These are phyloP conservation scores for Corythaixoides concolor DNA, from an alignment of 2,113 vertebrate genomes.

Conservation along the genomic window DNA sequence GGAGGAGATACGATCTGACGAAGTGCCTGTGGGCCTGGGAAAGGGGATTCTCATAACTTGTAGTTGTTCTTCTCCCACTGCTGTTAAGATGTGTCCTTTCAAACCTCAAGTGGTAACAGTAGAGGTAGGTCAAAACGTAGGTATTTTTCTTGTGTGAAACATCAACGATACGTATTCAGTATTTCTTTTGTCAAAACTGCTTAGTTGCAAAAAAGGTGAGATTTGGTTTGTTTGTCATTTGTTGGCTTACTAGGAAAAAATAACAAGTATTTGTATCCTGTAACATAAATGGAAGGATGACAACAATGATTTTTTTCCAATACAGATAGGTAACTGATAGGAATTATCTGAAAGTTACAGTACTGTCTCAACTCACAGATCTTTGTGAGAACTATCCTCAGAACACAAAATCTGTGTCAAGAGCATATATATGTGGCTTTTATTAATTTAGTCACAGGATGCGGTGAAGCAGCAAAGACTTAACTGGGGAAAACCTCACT, in stretches of 20 bases:
- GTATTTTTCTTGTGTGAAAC: neutral
- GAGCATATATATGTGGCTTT: neutral
- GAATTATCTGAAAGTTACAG: neutral
- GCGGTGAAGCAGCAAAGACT: neutral
- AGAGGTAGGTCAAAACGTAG: neutral
- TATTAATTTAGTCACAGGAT: neutral
- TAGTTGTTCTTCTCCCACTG: neutral
- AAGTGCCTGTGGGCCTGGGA: neutral
- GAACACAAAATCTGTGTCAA: neutral
- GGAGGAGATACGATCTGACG: neutral
- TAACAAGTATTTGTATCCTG: neutral
- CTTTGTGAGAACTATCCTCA: neutral
- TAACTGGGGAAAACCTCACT: neutral
- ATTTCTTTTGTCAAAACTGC: neutral
- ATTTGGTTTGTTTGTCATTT: neutral
- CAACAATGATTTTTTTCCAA: neutral
- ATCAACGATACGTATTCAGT: neutral
- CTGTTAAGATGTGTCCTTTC: neutral
- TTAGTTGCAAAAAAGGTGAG: neutral
- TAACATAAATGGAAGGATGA: neutral
- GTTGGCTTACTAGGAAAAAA: neutral
- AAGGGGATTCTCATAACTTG: neutral
- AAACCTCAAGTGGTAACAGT: neutral
- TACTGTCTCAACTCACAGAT: neutral
- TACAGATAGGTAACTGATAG: neutral